Evolutionary conservation across 2,797 vertebrate genomes (phyloP).

Genomic region (Novumbra hubbsi): DNA sequence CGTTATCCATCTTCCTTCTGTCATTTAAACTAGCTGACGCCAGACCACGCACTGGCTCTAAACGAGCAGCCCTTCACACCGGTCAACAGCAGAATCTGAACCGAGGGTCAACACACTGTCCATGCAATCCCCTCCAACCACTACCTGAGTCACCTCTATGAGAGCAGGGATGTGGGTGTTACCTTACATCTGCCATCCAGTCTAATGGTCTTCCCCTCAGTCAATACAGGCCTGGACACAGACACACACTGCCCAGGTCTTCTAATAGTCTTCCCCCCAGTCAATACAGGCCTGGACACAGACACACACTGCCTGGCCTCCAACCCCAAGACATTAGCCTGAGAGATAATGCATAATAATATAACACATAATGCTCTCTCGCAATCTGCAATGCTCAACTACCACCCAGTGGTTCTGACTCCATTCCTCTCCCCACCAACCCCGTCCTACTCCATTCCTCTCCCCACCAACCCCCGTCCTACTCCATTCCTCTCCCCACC

Average conservation of each 20-base stretch:
- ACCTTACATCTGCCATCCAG: background rate
- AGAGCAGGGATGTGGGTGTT: background rate
- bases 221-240: slow-evolving; percentile 4
- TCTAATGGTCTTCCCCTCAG: background rate
- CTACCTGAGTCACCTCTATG: background rate
- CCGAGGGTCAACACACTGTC: background rate
- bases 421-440: too few relatives aligned
- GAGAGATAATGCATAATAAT: background rate
- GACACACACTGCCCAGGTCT: background rate
- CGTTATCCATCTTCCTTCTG: background rate
- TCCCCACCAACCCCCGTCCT: background rate
- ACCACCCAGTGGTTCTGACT: background rate
- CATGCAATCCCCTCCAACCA: background rate
- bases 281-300: slow-evolving; percentile 4
- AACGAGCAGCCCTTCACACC: background rate
- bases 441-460: background rate
- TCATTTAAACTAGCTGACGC: slow-evolving; percentile 5
- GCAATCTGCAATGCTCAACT: background rate
- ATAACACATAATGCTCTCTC: background rate
- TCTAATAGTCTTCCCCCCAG: background rate
- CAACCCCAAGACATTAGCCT: background rate
- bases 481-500: too few relatives aligned
- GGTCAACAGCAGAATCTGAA: background rate
- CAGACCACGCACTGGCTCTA: background rate
- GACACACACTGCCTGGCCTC: background rate